Conservation (phyloP, 2,113 vertebrate genomes). For the Apodemus speciosus region DNA sequence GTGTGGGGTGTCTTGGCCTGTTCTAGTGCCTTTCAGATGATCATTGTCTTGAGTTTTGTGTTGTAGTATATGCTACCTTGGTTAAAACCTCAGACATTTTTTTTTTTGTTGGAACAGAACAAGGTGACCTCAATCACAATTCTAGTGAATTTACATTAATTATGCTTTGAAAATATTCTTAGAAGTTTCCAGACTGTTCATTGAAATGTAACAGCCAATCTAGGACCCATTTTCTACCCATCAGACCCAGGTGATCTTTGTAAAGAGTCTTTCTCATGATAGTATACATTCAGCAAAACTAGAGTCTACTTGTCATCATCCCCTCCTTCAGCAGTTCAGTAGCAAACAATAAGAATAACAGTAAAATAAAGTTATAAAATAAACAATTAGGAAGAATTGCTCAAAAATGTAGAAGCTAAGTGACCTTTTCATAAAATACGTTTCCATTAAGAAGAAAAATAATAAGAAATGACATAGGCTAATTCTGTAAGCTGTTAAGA, state of each 20-base stretch:
- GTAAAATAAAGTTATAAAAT: not conserved
- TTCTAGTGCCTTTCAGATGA: not conserved
- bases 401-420: not conserved
- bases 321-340: not conserved
- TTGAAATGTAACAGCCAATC: not conserved
- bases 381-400: not conserved
- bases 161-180: not conserved
- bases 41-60: not conserved
- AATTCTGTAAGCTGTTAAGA: not conserved
- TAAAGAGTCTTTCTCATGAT: not conserved
- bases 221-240: not conserved
- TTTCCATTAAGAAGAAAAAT: conserved; percentile 16
- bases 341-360: not conserved
- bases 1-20: not conserved
- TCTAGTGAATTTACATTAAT: not conserved
- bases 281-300: not conserved
- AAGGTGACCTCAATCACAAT: not conserved
- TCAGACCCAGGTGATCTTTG: not conserved
- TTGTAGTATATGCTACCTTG: not conserved
- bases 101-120: not conserved
- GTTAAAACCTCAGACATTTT: not conserved
- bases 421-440: not conserved
- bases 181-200: not conserved
- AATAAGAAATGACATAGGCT: not conserved
- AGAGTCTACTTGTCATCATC: not conserved